Base-by-base conservation (phyloP, 2,113 vertebrate genomes). In the Antechinus stuartii region DNA sequence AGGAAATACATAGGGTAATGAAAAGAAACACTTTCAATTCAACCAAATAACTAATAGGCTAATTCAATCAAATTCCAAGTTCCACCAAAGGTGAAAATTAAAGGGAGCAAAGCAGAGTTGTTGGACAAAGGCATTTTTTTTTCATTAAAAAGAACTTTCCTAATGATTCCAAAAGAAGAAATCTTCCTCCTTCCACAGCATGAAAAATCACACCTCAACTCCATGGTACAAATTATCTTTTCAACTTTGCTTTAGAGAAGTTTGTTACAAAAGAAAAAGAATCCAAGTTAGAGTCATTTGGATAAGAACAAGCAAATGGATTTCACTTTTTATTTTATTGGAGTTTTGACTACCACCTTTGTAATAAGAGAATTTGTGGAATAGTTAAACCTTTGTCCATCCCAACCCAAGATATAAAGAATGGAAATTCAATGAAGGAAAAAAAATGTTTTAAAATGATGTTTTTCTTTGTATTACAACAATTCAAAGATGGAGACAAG, bases 401-500 rank as follows among this genome's bases (percentile, higher is more conserved):
- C 94, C 23, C 16, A n/a, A 46, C 53, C 10, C 10, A 91, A 92
- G 24, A 49, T 91, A 61, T 91, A 50, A 35, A 49, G 92, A 89
- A 93, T n/a, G 91, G n/a, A 97, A 91, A 91, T 61, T 49, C 4
- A 90, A 54, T 90, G 89, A 95, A 91, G 55, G 26, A 91, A 92
- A 94, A 94, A 94, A 49, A 93, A 96, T 84, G 10, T 42, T 42
- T 84, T 42, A 22, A 91, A 91, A 35, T 16, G 8, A 7, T 35
- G 19, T 35, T 95, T 96, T 90, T 42, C 49, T 95, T 91, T 91
- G 46, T 90, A 90, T 27, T 91, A 52, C 90, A 93, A 95, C 24
- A 91, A 30, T 90, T 94, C 54, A 90, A 30, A 90, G 26, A 93
- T 27, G 54, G 95, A 94, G 91, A 56, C 92, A 94, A 94, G 89